phyloP scores from a whole-genome alignment of 2,888 invertebrate genomes.

The Ectemnius continuus region DNA sequence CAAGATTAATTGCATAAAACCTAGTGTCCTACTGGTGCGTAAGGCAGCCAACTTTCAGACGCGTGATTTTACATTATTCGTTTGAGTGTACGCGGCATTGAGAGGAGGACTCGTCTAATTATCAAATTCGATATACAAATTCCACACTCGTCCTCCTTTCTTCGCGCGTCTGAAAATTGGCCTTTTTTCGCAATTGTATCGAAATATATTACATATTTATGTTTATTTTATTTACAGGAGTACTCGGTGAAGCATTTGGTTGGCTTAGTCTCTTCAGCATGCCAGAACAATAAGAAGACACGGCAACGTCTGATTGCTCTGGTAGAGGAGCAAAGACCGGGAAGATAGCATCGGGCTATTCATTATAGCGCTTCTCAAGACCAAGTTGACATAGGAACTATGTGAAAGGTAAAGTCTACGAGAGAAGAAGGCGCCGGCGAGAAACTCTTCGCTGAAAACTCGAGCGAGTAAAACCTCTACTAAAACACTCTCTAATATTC shows the following conservation, averaged over 20 bases:
- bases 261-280: slow-evolving; percentile 90
- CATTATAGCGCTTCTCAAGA: slow-evolving; percentile 53
- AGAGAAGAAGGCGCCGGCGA: neutral
- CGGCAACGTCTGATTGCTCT: slow-evolving; percentile 87
- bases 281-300: slow-evolving; percentile 92
- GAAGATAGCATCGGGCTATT: slow-evolving; percentile 68
- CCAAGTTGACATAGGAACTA: slow-evolving; percentile 52
- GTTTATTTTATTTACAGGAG: slow-evolving; percentile 80
- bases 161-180: too few species aligned
- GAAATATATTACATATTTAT: too few species aligned
- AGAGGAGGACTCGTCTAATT: too few species aligned
- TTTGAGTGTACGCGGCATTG: too few species aligned
- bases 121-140: too few species aligned
- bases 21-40: too few species aligned
- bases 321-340: slow-evolving; percentile 81
- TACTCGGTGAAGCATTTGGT: slow-evolving; percentile 93
- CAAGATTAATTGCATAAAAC: too few species aligned
- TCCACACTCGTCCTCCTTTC: too few species aligned
- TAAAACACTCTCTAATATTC: neutral
- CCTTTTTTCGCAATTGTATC: too few species aligned
- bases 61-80: too few species aligned
- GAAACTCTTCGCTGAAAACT: neutral
- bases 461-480: neutral
- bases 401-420: slow-evolving; percentile 21
- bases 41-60: too few species aligned